A percentile compares a stretch with the other conserved stretches of the same genome.
Evolutionary conservation across 2,113 vertebrate species (phyloP).

Genomic region (Sapajus apella): DNA sequence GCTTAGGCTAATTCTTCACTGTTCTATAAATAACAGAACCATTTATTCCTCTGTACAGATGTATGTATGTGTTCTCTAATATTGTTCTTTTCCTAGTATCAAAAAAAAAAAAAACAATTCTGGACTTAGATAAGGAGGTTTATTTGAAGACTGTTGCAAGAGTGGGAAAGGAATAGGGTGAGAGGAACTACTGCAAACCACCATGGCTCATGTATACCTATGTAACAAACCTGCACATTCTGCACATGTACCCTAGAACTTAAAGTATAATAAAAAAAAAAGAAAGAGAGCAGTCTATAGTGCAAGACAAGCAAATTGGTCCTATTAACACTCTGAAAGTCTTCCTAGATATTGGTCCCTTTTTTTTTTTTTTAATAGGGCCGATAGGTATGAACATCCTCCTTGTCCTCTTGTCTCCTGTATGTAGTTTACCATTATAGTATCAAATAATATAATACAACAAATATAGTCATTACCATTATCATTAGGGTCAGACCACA

Average conservation of each 20-base stretch:
- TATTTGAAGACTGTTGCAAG: neutral
- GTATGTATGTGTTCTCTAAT: neutral
- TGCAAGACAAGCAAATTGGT: neutral
- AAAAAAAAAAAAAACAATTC: neutral
- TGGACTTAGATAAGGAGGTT: neutral
- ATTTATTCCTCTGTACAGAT: neutral
- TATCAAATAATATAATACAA: neutral
- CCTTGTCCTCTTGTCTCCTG: neutral
- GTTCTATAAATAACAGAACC: neutral
- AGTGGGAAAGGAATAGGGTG: neutral
- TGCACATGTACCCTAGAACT: too few species aligned
- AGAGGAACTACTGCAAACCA: neutral
- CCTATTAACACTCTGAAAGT: neutral
- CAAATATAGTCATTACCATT: neutral
- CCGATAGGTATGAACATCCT: too few species aligned
- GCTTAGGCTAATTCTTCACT: neutral
- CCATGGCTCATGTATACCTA: too few species aligned
- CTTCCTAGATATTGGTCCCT: neutral
- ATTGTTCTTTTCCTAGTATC: neutral
- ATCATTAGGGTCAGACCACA: neutral
- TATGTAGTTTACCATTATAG: neutral
- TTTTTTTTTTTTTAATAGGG: neutral
- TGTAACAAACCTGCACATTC: too few species aligned
- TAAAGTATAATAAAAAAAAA: too few species aligned
- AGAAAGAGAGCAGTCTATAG: neutral